Evolutionary conservation across 23 tunicate species (phyloP), one percentile per base, ranked within the genome.

Genomic region (Phallusia fumigata): DNA sequence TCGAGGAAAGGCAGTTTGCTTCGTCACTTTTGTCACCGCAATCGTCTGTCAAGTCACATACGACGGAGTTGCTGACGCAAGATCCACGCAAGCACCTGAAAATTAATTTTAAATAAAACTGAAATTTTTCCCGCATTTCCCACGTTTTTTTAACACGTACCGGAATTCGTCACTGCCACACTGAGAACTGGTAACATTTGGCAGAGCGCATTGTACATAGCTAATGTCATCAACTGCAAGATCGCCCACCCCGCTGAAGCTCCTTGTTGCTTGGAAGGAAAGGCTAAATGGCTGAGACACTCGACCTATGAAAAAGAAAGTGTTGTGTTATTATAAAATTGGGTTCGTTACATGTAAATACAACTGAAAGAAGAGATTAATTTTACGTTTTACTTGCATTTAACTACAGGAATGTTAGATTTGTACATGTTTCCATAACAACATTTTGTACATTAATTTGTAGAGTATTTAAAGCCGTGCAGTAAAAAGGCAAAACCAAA

Each of bases 11-110:
- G 74, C 98, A 94, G 8, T 64, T 47, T 21, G 84, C 52, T 77
- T 94, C 98, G 65, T 94, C 98, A 50, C 91, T 85, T 26, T 75
- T 76, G 45, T 94, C 98, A 1, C 98, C 98, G 73, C 98, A 94
- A 73, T 94, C 85, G 64, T 94, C 98, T 0, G 90, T 86, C n/a
- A 89, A 21, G 44, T 94, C 98, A 75, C 98, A 94, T 5, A 65
- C 34, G 13, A 52, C 35, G 0, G 28, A 52, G 30, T 26, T 53
- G 35, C 35, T 24, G 33, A 94, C 85, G 73, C 98, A 94, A 35
- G 94, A 85, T 19, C 98, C 98, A 19, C 78, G 64, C 0, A 72
- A n/a, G 53, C 98, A 94, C 72, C 98, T 93, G 77, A 26, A 30
- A 36, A 8, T 11, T 24, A 26, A 44, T 19, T 40, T 40, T 40